Evolutionary conservation across 2,888 invertebrate species (phyloP), one percentile per base, ranked within the genome.

Genomic region (Caenorhabditis angaria): DNA sequence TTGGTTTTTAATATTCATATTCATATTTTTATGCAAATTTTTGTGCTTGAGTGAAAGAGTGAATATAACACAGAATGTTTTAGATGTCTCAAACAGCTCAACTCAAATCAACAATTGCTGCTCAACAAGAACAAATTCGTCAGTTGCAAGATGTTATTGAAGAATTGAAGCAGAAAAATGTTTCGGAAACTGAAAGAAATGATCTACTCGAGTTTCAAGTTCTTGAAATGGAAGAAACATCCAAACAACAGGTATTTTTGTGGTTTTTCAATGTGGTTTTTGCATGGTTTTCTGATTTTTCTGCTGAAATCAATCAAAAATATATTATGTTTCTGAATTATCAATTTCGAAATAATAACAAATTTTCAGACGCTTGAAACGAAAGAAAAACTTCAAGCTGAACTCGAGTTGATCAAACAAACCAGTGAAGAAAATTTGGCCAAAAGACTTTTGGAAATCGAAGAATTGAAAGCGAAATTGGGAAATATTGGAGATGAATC

Each of bases 121-220:
- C 61, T 57, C 81, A 81, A 57, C 76, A 71, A 47, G 73, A 68
- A 14, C 67, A 68, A 27, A 77, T 81, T 32, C 53, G 69, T 24
- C 48, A 70, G n/a, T 22, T 81, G 51, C 80, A 81, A 32, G 47
- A 64, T 1, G 61, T 58, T 28, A 73, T 81, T 50, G 78, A 78
- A 48, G 67, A 71, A 2, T 51, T 77, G 61, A 60, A 61, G 24
- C 62, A 77, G 22, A 59, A 70, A 58, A 61, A 77, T 24, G 73
- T 64, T 1, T 64, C 73, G 3, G 70, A 73, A 27, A 75, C 72
- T 27, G 82, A 85, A 28, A 70, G 77, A 59, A 83, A 83, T 65
- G 86, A 86, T 50, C 73, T 87, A 20, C 77, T 87, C 48, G 86
- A 86, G 64, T 86, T 86, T 61, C 86, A 86, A 72, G 68, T 82